Conservation (phyloP, 2,797 vertebrate species). For the Psittacula echo region DNA sequence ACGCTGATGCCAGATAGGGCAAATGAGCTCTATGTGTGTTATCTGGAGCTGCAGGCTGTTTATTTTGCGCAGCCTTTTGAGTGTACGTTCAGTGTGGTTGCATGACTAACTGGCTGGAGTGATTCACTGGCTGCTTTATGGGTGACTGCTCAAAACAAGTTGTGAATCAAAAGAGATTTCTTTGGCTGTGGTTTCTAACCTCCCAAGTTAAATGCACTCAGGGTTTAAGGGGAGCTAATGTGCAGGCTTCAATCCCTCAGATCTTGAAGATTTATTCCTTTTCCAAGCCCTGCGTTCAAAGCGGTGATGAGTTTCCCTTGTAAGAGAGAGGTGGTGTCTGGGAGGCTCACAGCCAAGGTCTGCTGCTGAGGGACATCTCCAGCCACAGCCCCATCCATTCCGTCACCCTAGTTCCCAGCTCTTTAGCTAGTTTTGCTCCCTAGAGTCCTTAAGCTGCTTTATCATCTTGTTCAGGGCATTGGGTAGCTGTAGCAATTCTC, state of each 20-base stretch:
- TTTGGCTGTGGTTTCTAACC: slow-evolving; percentile 65
- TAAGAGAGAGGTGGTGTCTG: slow-evolving; percentile 35
- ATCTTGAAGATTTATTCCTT: slow-evolving; percentile 52
- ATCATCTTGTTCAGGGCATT: not conserved
- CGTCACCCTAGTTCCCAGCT: fast-evolving
- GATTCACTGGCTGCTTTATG: slow-evolving; percentile 70
- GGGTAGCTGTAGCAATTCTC: not conserved
- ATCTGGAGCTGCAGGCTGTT: slow-evolving; percentile 70
- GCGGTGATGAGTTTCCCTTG: slow-evolving; percentile 30
- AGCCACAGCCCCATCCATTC: not conserved
- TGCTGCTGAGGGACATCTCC: slow-evolving; percentile 20
- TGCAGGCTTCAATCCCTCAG: not conserved
- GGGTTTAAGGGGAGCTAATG: slow-evolving; percentile 57
- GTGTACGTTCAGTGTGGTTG: slow-evolving; percentile 52
- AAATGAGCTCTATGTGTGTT: slow-evolving; percentile 42
- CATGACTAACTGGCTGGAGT: slow-evolving; percentile 71
- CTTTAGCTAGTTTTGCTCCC: not conserved
- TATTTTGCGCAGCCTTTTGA: slow-evolving; percentile 63
- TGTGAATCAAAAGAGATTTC: slow-evolving; percentile 70
- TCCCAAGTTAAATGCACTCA: slow-evolving; percentile 65
- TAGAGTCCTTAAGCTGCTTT: not conserved
- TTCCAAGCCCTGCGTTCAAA: not conserved
- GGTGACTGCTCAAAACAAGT: slow-evolving; percentile 74
- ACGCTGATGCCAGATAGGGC: slow-evolving; percentile 54
- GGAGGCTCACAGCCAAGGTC: not conserved